Conservation (phyloP, 1,140 invertebrate genomes). For the Drosophila quadrilineata region DNA sequence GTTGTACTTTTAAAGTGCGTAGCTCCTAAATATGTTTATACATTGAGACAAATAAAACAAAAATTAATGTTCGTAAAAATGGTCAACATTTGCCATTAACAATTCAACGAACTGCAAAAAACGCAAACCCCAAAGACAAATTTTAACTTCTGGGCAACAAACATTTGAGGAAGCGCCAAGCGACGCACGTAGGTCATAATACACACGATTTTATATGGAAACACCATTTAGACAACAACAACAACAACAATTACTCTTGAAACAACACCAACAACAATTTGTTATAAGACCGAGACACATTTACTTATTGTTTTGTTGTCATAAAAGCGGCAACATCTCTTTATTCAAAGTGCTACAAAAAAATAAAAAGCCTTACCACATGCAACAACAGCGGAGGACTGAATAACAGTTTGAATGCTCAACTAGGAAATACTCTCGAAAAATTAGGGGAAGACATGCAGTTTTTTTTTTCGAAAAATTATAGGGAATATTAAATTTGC, state of each 20-base stretch:
- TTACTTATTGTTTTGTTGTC: conserved; percentile 7
- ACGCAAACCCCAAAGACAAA: conserved; percentile 32
- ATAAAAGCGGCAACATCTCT: conserved; percentile 8
- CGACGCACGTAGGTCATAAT: conserved; percentile 63
- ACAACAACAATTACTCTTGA: background rate
- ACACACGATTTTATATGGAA: conserved; percentile 51
- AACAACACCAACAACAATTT: background rate
- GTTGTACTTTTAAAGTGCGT: background rate
- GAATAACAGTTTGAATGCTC: background rate
- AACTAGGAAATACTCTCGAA: background rate
- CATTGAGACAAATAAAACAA: background rate
- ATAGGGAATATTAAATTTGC: too few relatives aligned
- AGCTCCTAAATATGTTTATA: background rate
- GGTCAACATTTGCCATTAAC: conserved; percentile 13
- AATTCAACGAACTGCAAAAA: conserved; percentile 42
- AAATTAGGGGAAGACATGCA: background rate
- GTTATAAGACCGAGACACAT: conserved; percentile 11
- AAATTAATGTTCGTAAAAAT: background rate
- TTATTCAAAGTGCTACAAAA: conserved; percentile 17
- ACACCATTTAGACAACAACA: conserved; percentile 26
- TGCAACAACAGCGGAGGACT: background rate
- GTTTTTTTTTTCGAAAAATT: too few relatives aligned
- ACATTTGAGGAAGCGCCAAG: conserved; percentile 38
- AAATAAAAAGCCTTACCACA: conserved; percentile 11
- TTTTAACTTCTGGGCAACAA: background rate